A percentile compares a stretch with the other conserved stretches of the same genome.
Conservation (phyloP, 1,140 invertebrate genomes). For the Drosophila pallidifrons region DNA sequence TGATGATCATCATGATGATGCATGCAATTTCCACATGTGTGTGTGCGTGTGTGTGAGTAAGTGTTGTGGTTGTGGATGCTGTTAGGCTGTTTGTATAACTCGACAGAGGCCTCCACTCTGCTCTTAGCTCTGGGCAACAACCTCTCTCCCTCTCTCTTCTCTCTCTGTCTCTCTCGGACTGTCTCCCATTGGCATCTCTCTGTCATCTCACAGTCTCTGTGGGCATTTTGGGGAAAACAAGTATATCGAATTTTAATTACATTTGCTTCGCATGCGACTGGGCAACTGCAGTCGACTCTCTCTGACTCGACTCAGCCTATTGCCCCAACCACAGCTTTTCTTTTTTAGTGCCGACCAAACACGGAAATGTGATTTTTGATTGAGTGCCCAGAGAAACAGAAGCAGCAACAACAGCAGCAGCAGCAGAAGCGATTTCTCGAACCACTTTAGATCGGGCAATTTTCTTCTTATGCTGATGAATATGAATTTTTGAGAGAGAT, state of each 20-base stretch:
- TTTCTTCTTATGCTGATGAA: constrained; percentile 32
- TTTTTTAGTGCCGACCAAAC: constrained; percentile 60
- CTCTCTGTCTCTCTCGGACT: background rate
- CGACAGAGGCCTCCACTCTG: constrained; percentile 34
- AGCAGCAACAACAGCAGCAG: background rate
- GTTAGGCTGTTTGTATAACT: constrained; percentile 47
- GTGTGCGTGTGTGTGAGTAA: constrained; percentile 13
- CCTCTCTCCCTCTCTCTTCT: constrained; percentile 14
- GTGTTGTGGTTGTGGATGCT: constrained; percentile 34
- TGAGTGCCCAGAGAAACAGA: constrained; percentile 59
- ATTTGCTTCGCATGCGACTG: constrained; percentile 71
- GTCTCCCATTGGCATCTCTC: background rate
- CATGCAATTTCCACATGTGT: constrained; percentile 50
- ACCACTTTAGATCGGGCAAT: constrained; percentile 22
- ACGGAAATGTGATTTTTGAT: constrained; percentile 80
- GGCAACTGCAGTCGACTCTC: constrained; percentile 18
- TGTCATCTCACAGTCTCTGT: constrained; percentile 45
- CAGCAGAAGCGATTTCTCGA: constrained; percentile 11
- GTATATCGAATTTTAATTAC: constrained; percentile 84
- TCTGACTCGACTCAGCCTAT: background rate
- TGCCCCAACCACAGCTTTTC: constrained; percentile 38
- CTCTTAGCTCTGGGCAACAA: constrained; percentile 19
- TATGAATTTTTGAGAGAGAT: constrained; percentile 20
- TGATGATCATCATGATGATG: constrained; percentile 68
- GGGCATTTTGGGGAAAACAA: constrained; percentile 76